phyloP scores from a whole-genome alignment of 2,797 vertebrate genomes.

The Stomatorhinus walkeri region DNA sequence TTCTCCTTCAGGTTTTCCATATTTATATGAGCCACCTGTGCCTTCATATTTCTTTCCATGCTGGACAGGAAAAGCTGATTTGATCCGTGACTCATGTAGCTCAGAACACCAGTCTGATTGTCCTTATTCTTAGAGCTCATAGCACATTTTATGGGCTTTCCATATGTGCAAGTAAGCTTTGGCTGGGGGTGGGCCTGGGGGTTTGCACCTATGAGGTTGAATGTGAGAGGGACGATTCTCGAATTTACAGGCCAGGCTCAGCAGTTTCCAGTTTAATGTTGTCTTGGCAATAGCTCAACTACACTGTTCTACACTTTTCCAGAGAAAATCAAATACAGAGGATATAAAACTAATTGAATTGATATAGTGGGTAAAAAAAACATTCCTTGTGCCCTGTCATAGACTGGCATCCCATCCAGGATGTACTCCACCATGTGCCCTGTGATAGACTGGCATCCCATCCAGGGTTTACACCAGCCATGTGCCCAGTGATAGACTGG shows the following conservation, averaged over 20 bases:
- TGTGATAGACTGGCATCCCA: background rate
- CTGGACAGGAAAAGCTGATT: conserved; percentile 18
- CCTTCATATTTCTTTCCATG: conserved; percentile 34
- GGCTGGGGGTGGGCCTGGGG: background rate
- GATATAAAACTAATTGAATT: background rate
- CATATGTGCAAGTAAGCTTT: conserved; percentile 14
- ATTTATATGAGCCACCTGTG: conserved; percentile 30
- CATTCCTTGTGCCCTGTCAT: background rate
- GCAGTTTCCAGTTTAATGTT: background rate
- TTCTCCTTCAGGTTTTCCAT: conserved; percentile 35
- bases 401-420: background rate
- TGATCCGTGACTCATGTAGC: conserved; percentile 27
- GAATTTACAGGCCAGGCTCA: background rate
- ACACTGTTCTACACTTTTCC: background rate
- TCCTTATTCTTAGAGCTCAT: conserved; percentile 33
- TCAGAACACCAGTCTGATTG: conserved; percentile 45
- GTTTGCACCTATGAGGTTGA: background rate
- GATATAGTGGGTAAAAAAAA: background rate
- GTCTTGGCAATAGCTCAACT: background rate
- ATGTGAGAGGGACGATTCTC: background rate
- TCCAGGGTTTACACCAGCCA: background rate
- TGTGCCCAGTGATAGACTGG: background rate
- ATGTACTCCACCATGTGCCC: background rate
- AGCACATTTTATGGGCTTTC: conserved; percentile 39
- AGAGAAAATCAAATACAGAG: background rate